Evolutionary conservation across 1,140 invertebrate genomes (phyloP), one percentile per base, ranked within the genome.

Genomic region (Cepaea nemoralis): DNA sequence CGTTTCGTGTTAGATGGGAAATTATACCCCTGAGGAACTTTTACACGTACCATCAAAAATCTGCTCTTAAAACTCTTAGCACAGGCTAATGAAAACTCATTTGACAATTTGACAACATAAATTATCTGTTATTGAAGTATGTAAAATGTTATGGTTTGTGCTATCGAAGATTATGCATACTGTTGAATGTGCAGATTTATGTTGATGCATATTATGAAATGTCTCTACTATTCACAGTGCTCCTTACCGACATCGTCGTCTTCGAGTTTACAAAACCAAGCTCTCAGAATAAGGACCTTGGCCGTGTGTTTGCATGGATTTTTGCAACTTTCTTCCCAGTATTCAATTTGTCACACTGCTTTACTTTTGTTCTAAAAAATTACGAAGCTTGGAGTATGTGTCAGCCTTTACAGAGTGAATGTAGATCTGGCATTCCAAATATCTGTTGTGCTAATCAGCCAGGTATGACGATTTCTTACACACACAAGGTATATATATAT

Each of bases 281-380:
- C 3, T 66, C 76, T 42, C 27, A 63, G 6, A 63, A 63, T 42
- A 63, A 67, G 35, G 5, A 67, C 33, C 27, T 77, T 24, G 76
- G 76, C 39, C 19, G 31, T n/a, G 8, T 31, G 10, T 63, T 77
- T 22, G 39, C 59, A 24, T 67, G 22, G 39, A 39, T 77, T 33
- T 63, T 77, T 33, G 35, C 59, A 31, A 35, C 39, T 16, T 67
- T 77, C 31, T 55, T 77, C 31, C 76, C 76, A 33, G 22, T 27
- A 10, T 77, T 77, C 37, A 77, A 77, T 27, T 59, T 77, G 50
- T 77, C 55, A 50, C 55, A 77, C 10, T 66, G 76, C 59, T 77
- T 77, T 55, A 42, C 22, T 33, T 66, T 67, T 55, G 67, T 77
- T 33, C 33, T 77, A 37, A 40, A 8, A 22, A 77, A 66, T 33